phyloP scores from a whole-genome alignment of 2,888 invertebrate species.

The Hyposoter dolosus region DNA sequence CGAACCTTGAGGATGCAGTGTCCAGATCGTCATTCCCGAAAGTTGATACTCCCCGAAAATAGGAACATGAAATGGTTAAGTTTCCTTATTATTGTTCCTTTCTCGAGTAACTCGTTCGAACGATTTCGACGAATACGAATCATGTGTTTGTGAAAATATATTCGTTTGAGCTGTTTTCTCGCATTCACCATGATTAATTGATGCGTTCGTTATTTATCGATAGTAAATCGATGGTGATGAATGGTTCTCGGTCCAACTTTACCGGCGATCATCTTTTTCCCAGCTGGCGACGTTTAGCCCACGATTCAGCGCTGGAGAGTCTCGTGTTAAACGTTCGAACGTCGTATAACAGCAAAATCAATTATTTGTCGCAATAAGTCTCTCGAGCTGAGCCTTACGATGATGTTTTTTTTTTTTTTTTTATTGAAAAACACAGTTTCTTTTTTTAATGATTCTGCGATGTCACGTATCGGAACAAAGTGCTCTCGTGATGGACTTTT shows the following conservation, averaged over 20 bases:
- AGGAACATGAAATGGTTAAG: too few relatives aligned
- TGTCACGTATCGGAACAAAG: not conserved
- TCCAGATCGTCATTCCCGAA: too few relatives aligned
- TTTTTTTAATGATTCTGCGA: not conserved
- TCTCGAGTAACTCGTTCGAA: not conserved
- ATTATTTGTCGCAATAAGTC: conserved; percentile 25
- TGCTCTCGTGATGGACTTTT: not conserved
- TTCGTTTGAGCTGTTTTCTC: not conserved
- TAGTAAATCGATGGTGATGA: conserved; percentile 17
- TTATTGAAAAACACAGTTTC: not conserved
- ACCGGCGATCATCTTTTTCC: not conserved
- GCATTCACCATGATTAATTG: not conserved
- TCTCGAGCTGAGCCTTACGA: not conserved
- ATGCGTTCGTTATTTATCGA: conserved; percentile 5
- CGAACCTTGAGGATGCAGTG: conserved; percentile 14
- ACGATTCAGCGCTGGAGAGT: conserved; percentile 31
- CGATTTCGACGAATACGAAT: not conserved
- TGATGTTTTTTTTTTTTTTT: not conserved
- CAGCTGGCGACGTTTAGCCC: conserved; percentile 5
- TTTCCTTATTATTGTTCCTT: not conserved
- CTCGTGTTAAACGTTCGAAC: conserved; percentile 21
- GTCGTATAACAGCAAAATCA: conserved; percentile 32
- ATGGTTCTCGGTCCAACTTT: conserved; percentile 18
- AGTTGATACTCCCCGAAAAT: too few relatives aligned
- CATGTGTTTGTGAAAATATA: not conserved